Base-by-base conservation (phyloP, 1,140 invertebrate species). In the Drosophila tsacasi region DNA sequence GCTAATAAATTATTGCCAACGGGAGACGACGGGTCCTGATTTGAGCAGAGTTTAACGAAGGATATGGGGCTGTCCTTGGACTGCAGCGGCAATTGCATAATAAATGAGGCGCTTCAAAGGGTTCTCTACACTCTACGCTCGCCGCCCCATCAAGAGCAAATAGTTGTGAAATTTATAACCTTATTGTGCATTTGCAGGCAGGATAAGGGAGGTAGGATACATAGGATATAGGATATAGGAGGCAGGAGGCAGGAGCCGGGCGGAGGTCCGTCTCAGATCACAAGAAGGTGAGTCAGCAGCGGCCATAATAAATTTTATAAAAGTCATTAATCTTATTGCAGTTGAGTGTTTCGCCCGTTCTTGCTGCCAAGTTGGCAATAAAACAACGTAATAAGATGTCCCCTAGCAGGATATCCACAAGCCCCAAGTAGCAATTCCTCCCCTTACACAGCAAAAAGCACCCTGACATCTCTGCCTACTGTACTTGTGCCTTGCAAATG, bases 291-390 rank as follows among this genome's bases (percentile, higher is more conserved):
- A 66, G 80, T 76, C 81, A 63, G 81, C 84, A 83, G 69, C 55
- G 61, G 81, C 78, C 81, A 90, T 89, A 89, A 89, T 89, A 89
- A 90, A 89, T 89, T 85, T 90, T 82, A 85, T 90, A 89, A 89
- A 89, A 85, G 75, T 85, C 85, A 89, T 89, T 89, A 89, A 89
- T 89, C 85, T 89, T 90, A 69, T 83, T 79, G 67, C 76, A 80
- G 65, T 73, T 68, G 64, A 62, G 77, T 58, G 73, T 79, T 69
- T 52, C 52, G 44, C 50, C 67, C 60, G 62, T 65, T 44, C 54
- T 61, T 44, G 52, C 50, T 65, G 80, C 68, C 76, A 74, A 85
- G 82, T 78, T 86, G 79, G 83, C 85, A 81, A 89, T 89, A 89
- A 89, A 89, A 85, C 86, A 90, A 82, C 81, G 85, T 90, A 89